Conservation (phyloP, 2,888 invertebrate species). For the Deroplatys truncata region DNA sequence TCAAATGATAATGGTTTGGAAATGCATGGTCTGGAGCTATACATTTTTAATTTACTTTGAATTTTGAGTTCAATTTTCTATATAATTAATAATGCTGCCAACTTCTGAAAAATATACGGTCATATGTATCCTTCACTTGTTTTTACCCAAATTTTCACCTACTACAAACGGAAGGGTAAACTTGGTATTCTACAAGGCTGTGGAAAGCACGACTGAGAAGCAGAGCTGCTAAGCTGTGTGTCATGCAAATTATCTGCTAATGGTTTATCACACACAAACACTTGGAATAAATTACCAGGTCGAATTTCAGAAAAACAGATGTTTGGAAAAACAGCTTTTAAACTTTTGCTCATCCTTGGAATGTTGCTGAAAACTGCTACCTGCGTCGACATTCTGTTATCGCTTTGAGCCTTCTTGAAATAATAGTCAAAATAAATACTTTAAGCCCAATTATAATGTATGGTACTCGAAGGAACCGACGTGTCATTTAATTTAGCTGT, state of each 20-base stretch:
- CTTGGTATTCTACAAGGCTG: not conserved
- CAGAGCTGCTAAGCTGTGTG: not conserved
- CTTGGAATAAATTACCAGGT: conserved; percentile 36
- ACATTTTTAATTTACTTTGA: not conserved
- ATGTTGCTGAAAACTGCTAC: conserved; percentile 38
- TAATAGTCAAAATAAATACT: conserved; percentile 27
- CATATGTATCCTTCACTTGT: not conserved
- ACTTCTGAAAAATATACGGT: not conserved
- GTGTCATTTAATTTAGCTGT: not conserved
- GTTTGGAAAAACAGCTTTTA: conserved; percentile 37
- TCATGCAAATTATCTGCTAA: not conserved
- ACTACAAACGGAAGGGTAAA: not conserved
- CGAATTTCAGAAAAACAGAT: conserved; percentile 37
- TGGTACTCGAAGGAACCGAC: not conserved
- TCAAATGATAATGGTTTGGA: no score
- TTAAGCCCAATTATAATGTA: not conserved
- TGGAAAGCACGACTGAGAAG: not conserved
- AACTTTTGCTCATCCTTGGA: conserved; percentile 39
- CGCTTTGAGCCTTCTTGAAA: conserved; percentile 21
- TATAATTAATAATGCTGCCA: not conserved
- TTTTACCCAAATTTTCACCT: not conserved
- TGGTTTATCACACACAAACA: not conserved
- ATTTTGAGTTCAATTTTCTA: not conserved
- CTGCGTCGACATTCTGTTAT: conserved; percentile 26
- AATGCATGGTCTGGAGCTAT: no score